Evolutionary conservation across 2,888 invertebrate genomes (phyloP).

Genomic region (Ditula angustiorana): DNA sequence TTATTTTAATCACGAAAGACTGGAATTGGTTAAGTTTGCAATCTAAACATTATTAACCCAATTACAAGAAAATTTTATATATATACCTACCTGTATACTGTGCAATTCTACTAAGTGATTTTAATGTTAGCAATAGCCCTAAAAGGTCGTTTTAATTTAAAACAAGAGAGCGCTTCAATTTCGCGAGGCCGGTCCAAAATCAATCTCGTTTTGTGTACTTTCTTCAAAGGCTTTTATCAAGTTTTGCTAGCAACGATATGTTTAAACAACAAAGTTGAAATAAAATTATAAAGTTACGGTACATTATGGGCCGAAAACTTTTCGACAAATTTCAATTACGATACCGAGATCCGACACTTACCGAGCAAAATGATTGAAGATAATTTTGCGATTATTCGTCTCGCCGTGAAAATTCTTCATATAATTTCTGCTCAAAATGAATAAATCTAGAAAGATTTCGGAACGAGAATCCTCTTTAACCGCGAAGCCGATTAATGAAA

Average conservation of each 20-base stretch:
- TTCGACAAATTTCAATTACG: slow-evolving; percentile 30
- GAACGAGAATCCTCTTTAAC: slow-evolving; percentile 9
- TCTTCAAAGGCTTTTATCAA: slow-evolving; percentile 33
- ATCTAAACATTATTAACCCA: not conserved
- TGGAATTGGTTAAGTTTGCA: not conserved
- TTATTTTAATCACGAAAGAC: too few relatives aligned
- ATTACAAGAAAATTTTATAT: not conserved
- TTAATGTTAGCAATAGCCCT: slow-evolving; percentile 23
- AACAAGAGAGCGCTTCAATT: slow-evolving; percentile 29
- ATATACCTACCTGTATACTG: not conserved
- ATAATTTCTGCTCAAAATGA: slow-evolving; percentile 5
- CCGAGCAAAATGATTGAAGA: slow-evolving; percentile 23
- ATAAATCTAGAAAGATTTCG: slow-evolving; percentile 12
- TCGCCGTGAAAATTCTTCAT: slow-evolving; percentile 1
- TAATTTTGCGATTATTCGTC: slow-evolving; percentile 13
- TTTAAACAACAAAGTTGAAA: slow-evolving; percentile 28
- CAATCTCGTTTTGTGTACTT: slow-evolving; percentile 30
- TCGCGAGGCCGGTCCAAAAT: slow-evolving; percentile 24
- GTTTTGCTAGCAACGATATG: slow-evolving; percentile 26
- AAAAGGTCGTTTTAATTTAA: slow-evolving; percentile 23
- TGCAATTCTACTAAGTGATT: slow-evolving; percentile 26
- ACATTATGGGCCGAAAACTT: slow-evolving; percentile 12
- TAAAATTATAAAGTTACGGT: slow-evolving; percentile 31
- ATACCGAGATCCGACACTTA: slow-evolving; percentile 27
- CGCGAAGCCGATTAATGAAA: slow-evolving; percentile 17